Evolutionary conservation across 2,113 vertebrate species (phyloP).

Genomic region (Solenodon paradoxus): DNA sequence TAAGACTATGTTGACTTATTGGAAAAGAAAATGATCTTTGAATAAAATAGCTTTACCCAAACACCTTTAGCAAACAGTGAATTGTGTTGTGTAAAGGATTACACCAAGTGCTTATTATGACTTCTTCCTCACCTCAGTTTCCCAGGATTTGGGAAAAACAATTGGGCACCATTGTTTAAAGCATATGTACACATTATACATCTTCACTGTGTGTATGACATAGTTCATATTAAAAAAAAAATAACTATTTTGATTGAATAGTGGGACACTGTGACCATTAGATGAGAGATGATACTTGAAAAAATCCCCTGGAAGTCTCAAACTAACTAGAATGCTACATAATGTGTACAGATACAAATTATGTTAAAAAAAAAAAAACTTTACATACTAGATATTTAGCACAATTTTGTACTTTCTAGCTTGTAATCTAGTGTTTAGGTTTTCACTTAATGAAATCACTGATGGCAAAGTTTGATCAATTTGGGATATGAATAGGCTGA

Average conservation of each 20-base stretch:
- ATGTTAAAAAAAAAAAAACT: too few species aligned
- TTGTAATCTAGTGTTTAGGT: background rate
- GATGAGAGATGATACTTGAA: background rate
- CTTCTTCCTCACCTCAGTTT: background rate
- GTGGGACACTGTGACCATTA: background rate
- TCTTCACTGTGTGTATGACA: background rate
- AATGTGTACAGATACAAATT: background rate
- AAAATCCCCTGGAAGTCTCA: background rate
- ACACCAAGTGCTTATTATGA: background rate
- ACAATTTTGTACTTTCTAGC: background rate
- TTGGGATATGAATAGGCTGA: background rate
- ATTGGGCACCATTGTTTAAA: background rate
- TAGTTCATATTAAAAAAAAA: background rate
- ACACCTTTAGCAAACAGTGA: background rate
- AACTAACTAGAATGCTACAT: background rate
- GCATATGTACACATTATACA: rapidly evolving
- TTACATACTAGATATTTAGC: too few species aligned
- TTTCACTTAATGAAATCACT: slow-evolving; percentile 1
- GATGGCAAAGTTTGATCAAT: background rate
- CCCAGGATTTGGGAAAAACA: background rate
- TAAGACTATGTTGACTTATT: background rate
- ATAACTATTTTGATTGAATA: background rate
- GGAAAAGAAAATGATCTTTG: background rate
- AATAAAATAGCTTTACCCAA: background rate
- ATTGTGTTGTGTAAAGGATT: background rate